These are phyloP conservation scores for Yponomeuta plumbellus DNA, from an alignment of 2,888 invertebrate genomes.

Conservation along the genomic window DNA sequence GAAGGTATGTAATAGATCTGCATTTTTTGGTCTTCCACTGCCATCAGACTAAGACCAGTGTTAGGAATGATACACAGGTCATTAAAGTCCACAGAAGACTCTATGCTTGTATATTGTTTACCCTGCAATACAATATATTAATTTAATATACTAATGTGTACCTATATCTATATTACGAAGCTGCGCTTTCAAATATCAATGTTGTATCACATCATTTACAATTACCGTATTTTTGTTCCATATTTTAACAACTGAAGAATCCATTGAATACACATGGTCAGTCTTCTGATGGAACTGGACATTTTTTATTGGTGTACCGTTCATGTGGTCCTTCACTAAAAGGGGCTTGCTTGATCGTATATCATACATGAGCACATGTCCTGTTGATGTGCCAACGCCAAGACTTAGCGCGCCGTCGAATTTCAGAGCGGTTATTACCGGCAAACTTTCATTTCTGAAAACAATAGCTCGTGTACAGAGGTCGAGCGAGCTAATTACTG, in stretches of 20 bases:
- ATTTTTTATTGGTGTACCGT: constrained; percentile 92
- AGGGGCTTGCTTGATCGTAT: constrained; percentile 93
- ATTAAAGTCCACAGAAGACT: constrained; percentile 90
- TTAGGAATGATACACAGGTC: constrained; percentile 93
- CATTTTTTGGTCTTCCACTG: constrained; percentile 96
- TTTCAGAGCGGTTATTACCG: constrained; percentile 86
- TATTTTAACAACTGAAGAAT: constrained; percentile 90
- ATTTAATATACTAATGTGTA: constrained; percentile 6
- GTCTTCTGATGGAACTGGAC: constrained; percentile 89
- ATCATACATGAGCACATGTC: constrained; percentile 96
- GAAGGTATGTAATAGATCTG: constrained; percentile 95
- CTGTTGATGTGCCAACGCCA: constrained; percentile 95
- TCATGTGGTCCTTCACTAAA: constrained; percentile 95
- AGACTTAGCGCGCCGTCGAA: constrained; percentile 85
- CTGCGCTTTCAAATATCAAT: no score
- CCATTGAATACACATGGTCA: constrained; percentile 92
- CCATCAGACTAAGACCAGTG: constrained; percentile 94
- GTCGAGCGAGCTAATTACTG: no score
- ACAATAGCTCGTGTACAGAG: no score
- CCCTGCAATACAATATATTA: constrained; percentile 80
- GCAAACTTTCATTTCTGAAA: constrained; percentile 79
- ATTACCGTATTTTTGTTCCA: constrained; percentile 91
- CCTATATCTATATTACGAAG: neutral
- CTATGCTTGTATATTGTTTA: constrained; percentile 94
- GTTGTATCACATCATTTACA: constrained; percentile 9